Evolutionary conservation across 2,113 vertebrate species (phyloP), one percentile per base, ranked within the genome.

Genomic region (Xiphophorus hellerii): DNA sequence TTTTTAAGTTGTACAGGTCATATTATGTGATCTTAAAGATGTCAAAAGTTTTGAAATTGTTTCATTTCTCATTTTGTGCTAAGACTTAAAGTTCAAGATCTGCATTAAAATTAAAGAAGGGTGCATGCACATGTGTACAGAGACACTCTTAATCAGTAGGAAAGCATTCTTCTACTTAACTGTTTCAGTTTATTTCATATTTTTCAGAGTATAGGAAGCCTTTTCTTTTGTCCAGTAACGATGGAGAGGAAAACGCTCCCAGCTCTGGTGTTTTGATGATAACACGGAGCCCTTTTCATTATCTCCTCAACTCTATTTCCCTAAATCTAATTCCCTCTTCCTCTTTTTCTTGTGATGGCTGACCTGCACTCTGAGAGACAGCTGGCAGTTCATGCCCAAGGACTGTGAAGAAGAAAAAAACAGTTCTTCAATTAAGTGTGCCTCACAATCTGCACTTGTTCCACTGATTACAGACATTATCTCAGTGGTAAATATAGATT

Each of bases 241-340:
- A 77, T 30, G 31, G 33, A 15, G 35, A 65, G 29, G 51, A 87
- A 74, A 62, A 5, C 64, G 73, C 74, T 77, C 58, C 11, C 20
- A 42, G 61, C 76, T 83, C 79, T 92, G 84, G 69, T 76, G 73
- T 90, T 85, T 30, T 85, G 80, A 84, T 79, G 83, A 92, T 91
- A 90, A 88, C 80, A 71, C 31, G 62, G 66, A 78, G 71, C 62
- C 61, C 51, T 86, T 87, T 80, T 69, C 80, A 85, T 81, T 75
- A 83, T 90, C 78, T 76, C 84, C 5, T 61, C 85, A 82, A 82
- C 70, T 81, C 77, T 83, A 78, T 80, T 87, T 80, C 88, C 88
- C 83, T 77, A 87, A 86, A 89, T 88, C 85, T 83, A 68, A 14
- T 77, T 80, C 72, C 72, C 62, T 58, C 69, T 27, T 58, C 51